phyloP scores from a whole-genome alignment of 2,888 invertebrate genomes.

The Trissolcus brochymenae region DNA sequence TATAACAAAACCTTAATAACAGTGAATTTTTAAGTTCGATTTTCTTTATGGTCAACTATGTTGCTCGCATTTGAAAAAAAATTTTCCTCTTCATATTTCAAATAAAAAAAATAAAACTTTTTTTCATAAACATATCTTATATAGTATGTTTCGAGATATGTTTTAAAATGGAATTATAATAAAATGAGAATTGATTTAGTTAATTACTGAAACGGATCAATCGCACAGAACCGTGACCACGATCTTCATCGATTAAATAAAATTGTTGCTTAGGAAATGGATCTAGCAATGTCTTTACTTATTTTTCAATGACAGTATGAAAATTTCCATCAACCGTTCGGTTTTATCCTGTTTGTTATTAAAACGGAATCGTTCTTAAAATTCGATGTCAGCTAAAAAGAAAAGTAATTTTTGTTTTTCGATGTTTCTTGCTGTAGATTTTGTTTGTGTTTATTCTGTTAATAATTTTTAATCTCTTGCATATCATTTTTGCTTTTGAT shows the following conservation, averaged over 20 bases:
- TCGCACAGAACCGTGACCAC: slow-evolving; percentile 9
- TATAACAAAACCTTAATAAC: slow-evolving; percentile 25
- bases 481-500: background rate
- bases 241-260: slow-evolving; percentile 34
- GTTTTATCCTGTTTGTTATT: no score
- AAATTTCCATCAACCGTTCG: background rate
- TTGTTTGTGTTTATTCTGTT: background rate
- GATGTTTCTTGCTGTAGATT: background rate
- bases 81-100: no score
- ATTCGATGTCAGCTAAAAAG: background rate
- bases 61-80: no score
- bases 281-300: background rate
- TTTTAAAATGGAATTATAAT: no score
- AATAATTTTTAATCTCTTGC: background rate
- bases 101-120: no score
- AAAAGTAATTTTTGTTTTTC: background rate
- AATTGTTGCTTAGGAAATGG: slow-evolving; percentile 21
- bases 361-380: background rate
- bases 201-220: background rate
- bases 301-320: slow-evolving; percentile 1
- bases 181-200: no score
- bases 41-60: slow-evolving; percentile 10
- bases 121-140: no score
- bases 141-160: no score
- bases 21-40: background rate